phyloP scores from a whole-genome alignment of 2,113 vertebrate genomes.

The Rynchops niger region DNA sequence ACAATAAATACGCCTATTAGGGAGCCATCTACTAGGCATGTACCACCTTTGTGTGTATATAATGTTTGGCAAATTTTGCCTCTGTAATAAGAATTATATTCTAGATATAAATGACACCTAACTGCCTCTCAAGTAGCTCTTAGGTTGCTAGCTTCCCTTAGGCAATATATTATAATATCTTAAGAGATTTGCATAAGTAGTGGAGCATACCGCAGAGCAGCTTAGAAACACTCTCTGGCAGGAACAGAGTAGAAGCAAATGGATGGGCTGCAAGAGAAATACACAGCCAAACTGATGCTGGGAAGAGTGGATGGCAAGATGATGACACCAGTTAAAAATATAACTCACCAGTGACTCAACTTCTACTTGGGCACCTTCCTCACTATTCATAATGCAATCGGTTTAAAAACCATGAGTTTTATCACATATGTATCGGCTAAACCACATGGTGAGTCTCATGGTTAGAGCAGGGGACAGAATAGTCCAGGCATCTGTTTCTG shows the following conservation, averaged over 20 bases:
- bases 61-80: background rate
- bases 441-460: background rate
- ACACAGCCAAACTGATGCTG: background rate
- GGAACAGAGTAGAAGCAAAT: background rate
- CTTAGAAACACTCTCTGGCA: background rate
- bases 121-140: background rate
- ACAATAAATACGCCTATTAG: background rate
- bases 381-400: background rate
- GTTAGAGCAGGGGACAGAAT: background rate
- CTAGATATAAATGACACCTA: background rate
- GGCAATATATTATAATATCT: background rate
- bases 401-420: background rate
- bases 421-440: background rate
- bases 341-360: background rate
- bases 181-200: background rate
- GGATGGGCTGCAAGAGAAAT: background rate
- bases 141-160: background rate
- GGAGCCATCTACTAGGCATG: background rate
- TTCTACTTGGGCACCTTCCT: background rate
- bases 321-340: slow-evolving; percentile 12
- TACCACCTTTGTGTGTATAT: background rate
- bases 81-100: background rate
- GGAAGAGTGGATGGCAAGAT: background rate
- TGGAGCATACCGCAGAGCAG: background rate
- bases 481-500: background rate